These are phyloP conservation scores for Myotis lucifugus DNA, from an alignment of 2,113 vertebrate genomes.

Conservation along the genomic window DNA sequence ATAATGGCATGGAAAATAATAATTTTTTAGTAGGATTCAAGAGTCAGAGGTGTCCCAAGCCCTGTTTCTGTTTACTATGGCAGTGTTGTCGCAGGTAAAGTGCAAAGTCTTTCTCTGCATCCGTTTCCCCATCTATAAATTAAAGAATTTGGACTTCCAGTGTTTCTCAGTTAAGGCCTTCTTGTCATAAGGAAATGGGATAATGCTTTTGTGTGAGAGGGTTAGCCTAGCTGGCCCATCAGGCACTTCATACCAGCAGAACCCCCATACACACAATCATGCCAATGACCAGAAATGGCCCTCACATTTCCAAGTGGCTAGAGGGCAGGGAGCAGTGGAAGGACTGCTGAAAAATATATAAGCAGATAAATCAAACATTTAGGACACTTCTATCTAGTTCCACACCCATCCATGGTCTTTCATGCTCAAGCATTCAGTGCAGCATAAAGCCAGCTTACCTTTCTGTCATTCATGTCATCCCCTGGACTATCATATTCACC, in stretches of 20 bases:
- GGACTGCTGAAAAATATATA: background rate
- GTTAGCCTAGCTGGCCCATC: background rate
- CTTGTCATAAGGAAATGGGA: background rate
- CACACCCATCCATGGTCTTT: rapidly evolving
- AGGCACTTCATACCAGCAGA: background rate
- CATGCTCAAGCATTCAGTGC: rapidly evolving
- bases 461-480: conserved; percentile 93
- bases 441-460: conserved; percentile 83
- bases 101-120: background rate
- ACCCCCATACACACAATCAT: background rate
- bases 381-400: background rate
- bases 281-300: background rate
- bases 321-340: background rate
- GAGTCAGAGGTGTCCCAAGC: no score
- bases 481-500: conserved; percentile 91
- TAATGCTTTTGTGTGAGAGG: background rate
- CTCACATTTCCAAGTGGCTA: background rate
- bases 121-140: background rate
- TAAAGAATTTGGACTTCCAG: background rate
- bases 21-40: background rate
- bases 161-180: background rate
- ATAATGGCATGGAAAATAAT: no score
- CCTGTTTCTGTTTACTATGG: background rate
- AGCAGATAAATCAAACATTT: background rate
- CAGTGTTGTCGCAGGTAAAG: background rate